Base-by-base conservation (phyloP, 2,888 invertebrate species). In the Patella depressa region DNA sequence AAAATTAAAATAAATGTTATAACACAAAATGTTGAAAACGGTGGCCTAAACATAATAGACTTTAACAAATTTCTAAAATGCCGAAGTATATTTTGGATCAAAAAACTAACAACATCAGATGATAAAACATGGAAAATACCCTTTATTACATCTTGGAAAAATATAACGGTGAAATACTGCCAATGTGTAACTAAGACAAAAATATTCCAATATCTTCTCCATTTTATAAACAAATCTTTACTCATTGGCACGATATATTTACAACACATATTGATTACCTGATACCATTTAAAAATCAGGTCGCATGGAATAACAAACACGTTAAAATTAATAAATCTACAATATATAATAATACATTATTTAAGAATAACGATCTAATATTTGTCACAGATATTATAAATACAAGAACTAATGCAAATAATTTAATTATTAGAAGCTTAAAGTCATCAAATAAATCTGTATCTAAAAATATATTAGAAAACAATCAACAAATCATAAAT, bases 1-100 rank as follows among this genome's bases (percentile, higher is more conserved):
- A 59, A 59, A 59, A n/a, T 59, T n/a, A 59, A 59, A 59, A 59
- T 19, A 59, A 59, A 59, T 59, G 19, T 19, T 59, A n/a, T 59
- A n/a, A 59, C 59, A n/a, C 59, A 59, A 59, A 59, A 59, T 59
- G 5, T 59, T n/a, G 19, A 59, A 19, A 59, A 59, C 12, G 59
- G 59, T n/a, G 59, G 59, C n/a, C 15, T 59, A 59, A 59, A 59
- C 19, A 59, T 59, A 19, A 59, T 59, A n/a, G 59, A 59, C 19
- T n/a, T 59, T n/a, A n/a, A 59, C 12, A 4, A 59, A 19, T 59
- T n/a, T 19, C 15, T 59, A 17, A 59, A n/a, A 3, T 59, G 59
- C 12, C 59, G 19, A 59, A 59, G 59, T 59, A 17, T 11, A 7
- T 59, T 59, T 15, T 59, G 59, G 59, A 59, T 59, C 5, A 59